Base-by-base conservation (phyloP, 2,888 invertebrate genomes). In the Alentia gelatinosa region DNA sequence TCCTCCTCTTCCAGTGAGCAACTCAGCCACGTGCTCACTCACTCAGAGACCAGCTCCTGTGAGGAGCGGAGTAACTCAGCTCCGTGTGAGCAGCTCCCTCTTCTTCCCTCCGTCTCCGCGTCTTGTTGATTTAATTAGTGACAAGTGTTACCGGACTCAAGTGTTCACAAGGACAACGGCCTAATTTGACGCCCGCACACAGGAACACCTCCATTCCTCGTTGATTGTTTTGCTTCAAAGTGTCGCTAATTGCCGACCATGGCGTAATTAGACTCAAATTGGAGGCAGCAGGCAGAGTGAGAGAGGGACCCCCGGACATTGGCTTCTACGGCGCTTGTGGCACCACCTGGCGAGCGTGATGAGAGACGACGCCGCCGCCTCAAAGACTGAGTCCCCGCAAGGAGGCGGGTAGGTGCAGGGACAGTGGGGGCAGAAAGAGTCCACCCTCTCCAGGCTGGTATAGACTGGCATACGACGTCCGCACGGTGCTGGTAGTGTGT, bases 141-240 rank as follows among this genome's bases (percentile, higher is more conserved):
- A 19, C 79, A 79, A 79, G 79, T 39, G 79, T 37, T 37, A 39
- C 79, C 35, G 39, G 79, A 39, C 35, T 79, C 35, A 79, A 79
- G 37, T 79, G 79, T 19, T 79, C 39, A 35, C 79, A 33, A 7
- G 37, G 7, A 79, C 79, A 26, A 1, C 23, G 79, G 23, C 79
- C 37, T 79, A 39, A 79, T 79, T 79, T 79, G 79, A 37, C 35
- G 39, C 79, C 68, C 79, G 39, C 79, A 79, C 79, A 79, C 37
- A 35, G 37, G 79, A 33, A 39, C 23, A n/a, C 9, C 79, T 26
- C 74, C 74, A 37, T 79, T 79, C 37, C 37, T 7, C 35, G 37
- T 39, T 79, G 79, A 79, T 79, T 79, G 79, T 79, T 79, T 79
- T 79, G 79, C 79, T 79, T 35, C 79, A 79, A 79, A 79, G 79